A percentile compares a stretch with the other conserved stretches of the same genome.
Evolutionary conservation across 2,888 invertebrate genomes (phyloP).

Genomic region (Thera obeliscata): DNA sequence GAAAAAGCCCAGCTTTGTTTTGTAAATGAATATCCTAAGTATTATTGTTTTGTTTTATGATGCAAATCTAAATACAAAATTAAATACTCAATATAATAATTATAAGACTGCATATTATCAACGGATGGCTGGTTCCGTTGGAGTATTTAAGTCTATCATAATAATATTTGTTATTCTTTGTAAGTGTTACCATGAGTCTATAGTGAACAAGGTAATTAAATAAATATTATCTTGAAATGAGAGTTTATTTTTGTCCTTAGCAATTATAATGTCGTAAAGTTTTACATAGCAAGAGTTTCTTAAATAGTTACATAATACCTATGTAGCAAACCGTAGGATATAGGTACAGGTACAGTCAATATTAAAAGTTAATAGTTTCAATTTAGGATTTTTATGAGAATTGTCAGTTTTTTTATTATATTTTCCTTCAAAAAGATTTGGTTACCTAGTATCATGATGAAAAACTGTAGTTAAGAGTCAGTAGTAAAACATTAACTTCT

Average conservation of each 20-base stretch:
- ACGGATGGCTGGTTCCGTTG: conserved; percentile 65
- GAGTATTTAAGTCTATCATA: conserved; percentile 22
- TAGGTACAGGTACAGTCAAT: neutral
- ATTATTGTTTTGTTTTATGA: neutral
- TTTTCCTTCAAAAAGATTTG: no score
- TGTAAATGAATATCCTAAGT: no score
- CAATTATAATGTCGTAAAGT: neutral
- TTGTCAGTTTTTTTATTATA: no score
- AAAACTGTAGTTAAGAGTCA: no score
- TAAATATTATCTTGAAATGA: conserved; percentile 47
- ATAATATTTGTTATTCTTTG: conserved; percentile 43
- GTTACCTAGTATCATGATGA: no score
- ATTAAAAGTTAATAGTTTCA: neutral
- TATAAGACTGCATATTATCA: conserved; percentile 23
- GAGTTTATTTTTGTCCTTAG: conserved; percentile 49
- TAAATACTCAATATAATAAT: conserved; percentile 1
- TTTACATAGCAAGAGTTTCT: neutral
- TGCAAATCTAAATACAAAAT: neutral
- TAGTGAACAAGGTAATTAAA: conserved; percentile 56
- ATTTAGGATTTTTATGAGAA: no score
- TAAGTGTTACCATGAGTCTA: conserved; percentile 44
- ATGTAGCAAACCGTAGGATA: neutral
- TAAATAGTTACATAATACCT: neutral
- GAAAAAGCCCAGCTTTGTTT: no score
- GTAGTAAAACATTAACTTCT: neutral